Percentiles rank a stretch among this genome's conserved stretches.
Conservation (phyloP, 1,140 invertebrate genomes). For the Chironomus striatipennis region DNA sequence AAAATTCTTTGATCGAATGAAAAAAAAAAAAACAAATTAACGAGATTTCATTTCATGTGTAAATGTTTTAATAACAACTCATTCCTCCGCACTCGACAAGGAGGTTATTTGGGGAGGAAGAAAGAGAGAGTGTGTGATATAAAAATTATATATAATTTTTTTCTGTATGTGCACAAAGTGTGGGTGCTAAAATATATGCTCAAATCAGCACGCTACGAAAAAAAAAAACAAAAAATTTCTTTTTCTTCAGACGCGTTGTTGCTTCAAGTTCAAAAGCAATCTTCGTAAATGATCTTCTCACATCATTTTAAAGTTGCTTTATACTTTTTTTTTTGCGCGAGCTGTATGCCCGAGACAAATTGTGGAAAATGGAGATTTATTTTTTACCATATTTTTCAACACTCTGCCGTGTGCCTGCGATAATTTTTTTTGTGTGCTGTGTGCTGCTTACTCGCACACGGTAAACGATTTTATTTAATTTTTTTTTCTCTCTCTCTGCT, state of each 20-base stretch:
- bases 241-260: not conserved
- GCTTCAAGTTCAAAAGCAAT: not conserved
- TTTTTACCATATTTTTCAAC: conserved; percentile 15
- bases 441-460: not conserved
- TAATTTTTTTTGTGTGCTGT: conserved; percentile 1
- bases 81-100: not conserved
- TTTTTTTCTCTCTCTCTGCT: too few relatives aligned
- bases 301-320: not conserved
- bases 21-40: conserved; percentile 6
- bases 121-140: too few relatives aligned
- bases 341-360: conserved; percentile 10
- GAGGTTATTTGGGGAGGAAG: too few relatives aligned
- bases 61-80: conserved; percentile 20
- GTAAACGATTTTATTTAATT: not conserved
- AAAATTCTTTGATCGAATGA: not conserved
- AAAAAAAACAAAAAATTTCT: conserved; percentile 10
- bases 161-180: not conserved
- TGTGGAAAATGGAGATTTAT: conserved; percentile 21
- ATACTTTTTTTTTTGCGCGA: not conserved
- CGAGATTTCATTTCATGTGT: conserved; percentile 16
- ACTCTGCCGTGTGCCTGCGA: conserved; percentile 18
- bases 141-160: too few relatives aligned
- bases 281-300: not conserved
- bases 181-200: not conserved
- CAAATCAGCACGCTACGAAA: not conserved